Conservation (phyloP, 1,140 invertebrate genomes). For the Melipona quadrifasciata region DNA sequence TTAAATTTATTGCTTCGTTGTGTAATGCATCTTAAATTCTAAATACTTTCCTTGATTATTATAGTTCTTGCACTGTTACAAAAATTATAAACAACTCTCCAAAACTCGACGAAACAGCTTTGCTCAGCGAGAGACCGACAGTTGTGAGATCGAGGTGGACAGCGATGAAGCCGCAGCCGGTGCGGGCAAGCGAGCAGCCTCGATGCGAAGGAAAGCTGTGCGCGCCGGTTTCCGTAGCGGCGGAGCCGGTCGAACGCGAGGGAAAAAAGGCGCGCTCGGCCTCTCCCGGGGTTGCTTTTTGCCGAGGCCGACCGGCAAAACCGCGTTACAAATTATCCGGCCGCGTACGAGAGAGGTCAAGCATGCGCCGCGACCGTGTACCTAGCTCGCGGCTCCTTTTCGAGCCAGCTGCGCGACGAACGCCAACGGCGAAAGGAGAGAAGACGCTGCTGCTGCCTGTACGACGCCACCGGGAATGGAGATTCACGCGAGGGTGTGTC, state of each 20-base stretch:
- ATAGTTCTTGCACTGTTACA: too few relatives aligned
- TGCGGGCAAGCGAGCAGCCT: not conserved
- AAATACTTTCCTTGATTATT: too few relatives aligned
- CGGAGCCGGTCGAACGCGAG: slow-evolving; percentile 31
- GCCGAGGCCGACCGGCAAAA: slow-evolving; percentile 55
- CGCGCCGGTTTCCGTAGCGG: slow-evolving; percentile 33
- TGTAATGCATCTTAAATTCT: too few relatives aligned
- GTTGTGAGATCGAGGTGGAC: not conserved
- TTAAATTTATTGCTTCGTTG: too few relatives aligned
- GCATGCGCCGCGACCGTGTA: slow-evolving; percentile 30
- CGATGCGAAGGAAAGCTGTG: not conserved
- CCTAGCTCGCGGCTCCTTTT: slow-evolving; percentile 37
- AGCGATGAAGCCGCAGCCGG: not conserved
- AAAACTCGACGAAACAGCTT: not conserved
- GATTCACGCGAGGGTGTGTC: slow-evolving; percentile 35
- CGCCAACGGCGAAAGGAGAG: slow-evolving; percentile 5
- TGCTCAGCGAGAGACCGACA: not conserved
- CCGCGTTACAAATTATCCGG: slow-evolving; percentile 67
- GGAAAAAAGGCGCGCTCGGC: slow-evolving; percentile 30
- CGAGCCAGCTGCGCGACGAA: slow-evolving; percentile 12
- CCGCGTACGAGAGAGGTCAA: slow-evolving; percentile 56
- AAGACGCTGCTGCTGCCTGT: slow-evolving; percentile 39
- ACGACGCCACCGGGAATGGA: slow-evolving; percentile 13
- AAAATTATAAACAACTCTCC: not conserved
- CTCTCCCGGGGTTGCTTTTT: slow-evolving; percentile 49